Conservation (phyloP, 2,113 vertebrate species). For the Hemichromis elongatus region DNA sequence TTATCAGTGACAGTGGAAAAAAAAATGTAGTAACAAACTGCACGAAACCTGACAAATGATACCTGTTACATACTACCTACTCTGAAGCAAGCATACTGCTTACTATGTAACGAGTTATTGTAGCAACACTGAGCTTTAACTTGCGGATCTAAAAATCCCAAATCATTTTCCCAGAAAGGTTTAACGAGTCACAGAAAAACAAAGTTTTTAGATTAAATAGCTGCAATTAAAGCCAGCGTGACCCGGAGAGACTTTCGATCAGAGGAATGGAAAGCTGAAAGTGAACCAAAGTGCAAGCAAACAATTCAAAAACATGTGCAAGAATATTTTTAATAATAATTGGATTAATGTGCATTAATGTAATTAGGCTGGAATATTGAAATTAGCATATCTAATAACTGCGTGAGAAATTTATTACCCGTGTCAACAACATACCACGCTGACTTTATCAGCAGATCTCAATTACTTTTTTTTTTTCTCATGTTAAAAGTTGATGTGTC, state of each 20-base stretch:
- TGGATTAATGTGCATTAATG: neutral
- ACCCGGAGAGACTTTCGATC: neutral
- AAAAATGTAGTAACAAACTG: neutral
- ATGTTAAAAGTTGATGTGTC: fast-evolving
- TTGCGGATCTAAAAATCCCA: neutral
- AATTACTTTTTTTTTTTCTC: neutral
- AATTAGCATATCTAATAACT: neutral
- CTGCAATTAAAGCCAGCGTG: neutral
- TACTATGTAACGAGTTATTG: neutral
- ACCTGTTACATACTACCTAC: neutral
- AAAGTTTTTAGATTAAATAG: neutral
- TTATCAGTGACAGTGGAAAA: too few species aligned
- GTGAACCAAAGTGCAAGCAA: neutral
- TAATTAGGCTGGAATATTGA: neutral
- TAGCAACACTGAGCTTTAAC: neutral
- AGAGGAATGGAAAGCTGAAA: fast-evolving
- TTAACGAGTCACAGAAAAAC: neutral
- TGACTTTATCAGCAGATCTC: neutral
- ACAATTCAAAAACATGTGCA: neutral
- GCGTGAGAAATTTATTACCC: neutral
- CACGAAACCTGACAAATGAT: neutral
- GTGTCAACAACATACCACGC: neutral
- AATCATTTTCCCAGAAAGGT: neutral
- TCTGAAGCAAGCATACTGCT: neutral
- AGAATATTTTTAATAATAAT: neutral